These are phyloP conservation scores for Cotesia glomerata DNA, from an alignment of 1,140 invertebrate genomes.

Conservation along the genomic window DNA sequence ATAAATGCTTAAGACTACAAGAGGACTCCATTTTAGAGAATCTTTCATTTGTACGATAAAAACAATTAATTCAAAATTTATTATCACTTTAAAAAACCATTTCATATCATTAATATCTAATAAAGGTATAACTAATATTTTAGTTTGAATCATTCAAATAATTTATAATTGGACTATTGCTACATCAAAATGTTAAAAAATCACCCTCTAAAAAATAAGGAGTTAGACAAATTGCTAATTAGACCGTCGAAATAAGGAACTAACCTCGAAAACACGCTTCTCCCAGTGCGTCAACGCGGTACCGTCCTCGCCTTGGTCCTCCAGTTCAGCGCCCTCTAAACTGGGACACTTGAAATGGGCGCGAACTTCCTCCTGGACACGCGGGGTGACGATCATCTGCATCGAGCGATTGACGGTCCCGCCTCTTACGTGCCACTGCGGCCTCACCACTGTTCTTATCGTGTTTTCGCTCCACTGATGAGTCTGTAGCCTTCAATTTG, in stretches of 20 bases:
- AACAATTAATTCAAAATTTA: no score
- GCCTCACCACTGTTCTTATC: conserved; percentile 79
- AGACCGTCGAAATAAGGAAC: no score
- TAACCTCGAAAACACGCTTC: conserved; percentile 94
- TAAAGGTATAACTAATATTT: no score
- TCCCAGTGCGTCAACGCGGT: conserved; percentile 98
- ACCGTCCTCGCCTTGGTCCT: conserved; percentile 97
- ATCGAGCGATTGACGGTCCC: conserved; percentile 78
- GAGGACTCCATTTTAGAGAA: no score
- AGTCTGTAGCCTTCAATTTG: conserved; percentile 74
- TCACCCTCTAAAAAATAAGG: no score
- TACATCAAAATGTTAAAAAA: no score
- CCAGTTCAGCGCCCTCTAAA: conserved; percentile 95
- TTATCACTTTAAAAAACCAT: no score
- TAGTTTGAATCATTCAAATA: no score
- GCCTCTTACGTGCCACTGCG: conserved; percentile 84
- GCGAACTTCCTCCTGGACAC: conserved; percentile 84
- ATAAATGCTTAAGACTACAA: not conserved
- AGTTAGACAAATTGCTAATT: no score
- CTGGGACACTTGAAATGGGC: conserved; percentile 89
- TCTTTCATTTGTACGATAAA: no score
- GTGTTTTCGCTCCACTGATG: conserved; percentile 94
- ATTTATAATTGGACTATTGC: no score
- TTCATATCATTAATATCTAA: no score
- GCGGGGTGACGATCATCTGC: conserved; percentile 91